A percentile compares a stretch with the other conserved stretches of the same genome.
These are phyloP conservation scores for Dunckerocampus dactyliophorus DNA, from an alignment of 2,113 vertebrate genomes.

Conservation along the genomic window DNA sequence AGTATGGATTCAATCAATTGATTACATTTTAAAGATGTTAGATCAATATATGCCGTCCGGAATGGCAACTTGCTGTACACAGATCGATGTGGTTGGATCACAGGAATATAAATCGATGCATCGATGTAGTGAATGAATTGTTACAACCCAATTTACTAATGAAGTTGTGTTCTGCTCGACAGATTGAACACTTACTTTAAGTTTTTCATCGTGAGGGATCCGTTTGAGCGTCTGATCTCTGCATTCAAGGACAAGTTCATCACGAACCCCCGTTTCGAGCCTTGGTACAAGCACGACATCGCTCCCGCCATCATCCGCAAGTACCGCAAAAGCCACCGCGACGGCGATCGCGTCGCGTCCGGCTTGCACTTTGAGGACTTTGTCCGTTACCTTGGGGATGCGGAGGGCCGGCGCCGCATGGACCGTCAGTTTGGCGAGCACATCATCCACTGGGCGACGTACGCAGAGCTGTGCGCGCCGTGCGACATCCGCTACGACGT, in stretches of 20 bases:
- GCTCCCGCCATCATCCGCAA: conserved; percentile 92
- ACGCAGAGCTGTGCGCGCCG: conserved; percentile 89
- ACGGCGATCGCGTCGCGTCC: conserved; percentile 53
- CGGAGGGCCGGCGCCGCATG: conserved; percentile 77
- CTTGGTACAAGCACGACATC: conserved; percentile 96
- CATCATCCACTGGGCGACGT: conserved; percentile 95
- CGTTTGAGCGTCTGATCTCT: conserved; percentile 94
- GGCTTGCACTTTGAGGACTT: conserved; percentile 96
- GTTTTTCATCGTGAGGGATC: conserved; percentile 96
- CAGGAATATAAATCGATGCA: no score
- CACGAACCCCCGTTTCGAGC: conserved; percentile 93
- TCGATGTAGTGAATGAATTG: no score
- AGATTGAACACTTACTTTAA: conserved; percentile 94
- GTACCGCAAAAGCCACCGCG: conserved; percentile 81
- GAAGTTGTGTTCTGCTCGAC: conserved; percentile 28
- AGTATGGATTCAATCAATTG: no score
- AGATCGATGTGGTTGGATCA: no score
- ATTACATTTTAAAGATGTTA: no score
- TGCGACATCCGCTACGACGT: conserved; percentile 87
- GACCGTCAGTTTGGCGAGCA: conserved; percentile 92
- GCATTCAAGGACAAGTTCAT: conserved; percentile 98
- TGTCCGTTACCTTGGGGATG: conserved; percentile 89
- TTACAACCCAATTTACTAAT: conserved; percentile 1
- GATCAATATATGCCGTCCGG: no score
- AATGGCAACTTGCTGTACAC: no score